Conservation (phyloP, 2,113 vertebrate genomes). For the Hippocampus comes region DNA sequence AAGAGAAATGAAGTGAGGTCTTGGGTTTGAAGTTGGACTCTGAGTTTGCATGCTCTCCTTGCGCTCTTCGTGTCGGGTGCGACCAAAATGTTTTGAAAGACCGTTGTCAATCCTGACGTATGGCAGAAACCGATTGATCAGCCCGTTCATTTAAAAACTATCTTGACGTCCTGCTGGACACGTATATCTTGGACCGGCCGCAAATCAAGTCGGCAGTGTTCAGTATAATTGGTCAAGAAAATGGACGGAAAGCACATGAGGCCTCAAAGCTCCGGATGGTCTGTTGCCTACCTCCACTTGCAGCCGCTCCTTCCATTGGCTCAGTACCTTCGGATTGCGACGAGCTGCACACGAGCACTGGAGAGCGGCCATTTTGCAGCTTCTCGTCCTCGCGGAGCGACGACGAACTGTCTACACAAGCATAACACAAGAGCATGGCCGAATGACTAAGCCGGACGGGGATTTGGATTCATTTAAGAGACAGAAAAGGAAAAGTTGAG, state of each 20-base stretch:
- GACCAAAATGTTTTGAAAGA: too few relatives aligned
- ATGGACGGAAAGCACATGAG: background rate
- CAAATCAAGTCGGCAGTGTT: too few relatives aligned
- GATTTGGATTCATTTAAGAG: background rate
- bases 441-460: background rate
- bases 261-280: background rate
- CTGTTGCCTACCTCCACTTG: conserved; percentile 75
- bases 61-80: too few relatives aligned
- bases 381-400: conserved; percentile 79
- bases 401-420: conserved; percentile 75
- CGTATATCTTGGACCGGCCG: too few relatives aligned
- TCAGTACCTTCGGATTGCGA: conserved; percentile 80
- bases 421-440: background rate
- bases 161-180: too few relatives aligned
- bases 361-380: conserved; percentile 82
- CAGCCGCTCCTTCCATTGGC: conserved; percentile 80
- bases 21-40: too few relatives aligned
- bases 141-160: too few relatives aligned
- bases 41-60: too few relatives aligned
- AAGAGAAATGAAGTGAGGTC: background rate
- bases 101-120: too few relatives aligned
- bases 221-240: background rate
- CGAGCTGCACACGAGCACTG: conserved; percentile 71
- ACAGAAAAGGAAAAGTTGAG: too few relatives aligned
- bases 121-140: too few relatives aligned